A percentile compares a stretch with the other conserved stretches of the same genome.
Evolutionary conservation across 2,113 vertebrate genomes (phyloP).

Genomic region (Anarhynchus alexandrinus): DNA sequence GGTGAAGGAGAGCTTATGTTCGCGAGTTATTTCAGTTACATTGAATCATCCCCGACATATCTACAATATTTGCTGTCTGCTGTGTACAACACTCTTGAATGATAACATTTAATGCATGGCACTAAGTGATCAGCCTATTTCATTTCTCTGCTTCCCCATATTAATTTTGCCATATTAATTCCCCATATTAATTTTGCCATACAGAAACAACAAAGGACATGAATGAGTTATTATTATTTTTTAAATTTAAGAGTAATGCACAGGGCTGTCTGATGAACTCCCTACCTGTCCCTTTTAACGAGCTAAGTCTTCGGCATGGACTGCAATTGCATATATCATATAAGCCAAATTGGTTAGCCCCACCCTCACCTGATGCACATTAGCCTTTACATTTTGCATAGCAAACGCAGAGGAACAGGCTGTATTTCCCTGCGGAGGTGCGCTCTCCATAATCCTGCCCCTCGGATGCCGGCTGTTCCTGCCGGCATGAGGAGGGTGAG

Average conservation of each 20-base stretch:
- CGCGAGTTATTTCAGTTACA: conserved; percentile 26
- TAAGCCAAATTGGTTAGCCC: neutral
- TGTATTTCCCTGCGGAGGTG: neutral
- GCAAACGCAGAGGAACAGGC: neutral
- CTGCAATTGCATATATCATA: neutral
- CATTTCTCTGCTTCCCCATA: neutral
- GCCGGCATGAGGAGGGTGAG: neutral
- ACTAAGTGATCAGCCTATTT: neutral
- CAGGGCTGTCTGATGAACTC: neutral
- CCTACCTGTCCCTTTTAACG: neutral
- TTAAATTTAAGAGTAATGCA: neutral
- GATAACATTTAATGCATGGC: neutral
- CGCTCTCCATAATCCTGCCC: accelerated
- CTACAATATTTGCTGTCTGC: conserved; percentile 20
- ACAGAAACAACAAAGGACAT: neutral
- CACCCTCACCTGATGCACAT: neutral
- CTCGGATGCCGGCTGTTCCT: neutral
- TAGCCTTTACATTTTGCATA: neutral
- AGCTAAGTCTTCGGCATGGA: neutral
- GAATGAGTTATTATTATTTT: neutral
- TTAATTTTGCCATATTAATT: conserved; percentile 8
- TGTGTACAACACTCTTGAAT: neutral
- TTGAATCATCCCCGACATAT: conserved; percentile 18
- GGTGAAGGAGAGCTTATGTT: conserved; percentile 40
- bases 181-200: neutral